These are phyloP conservation scores for Macrotis lagotis DNA, from an alignment of 2,113 vertebrate genomes.

Conservation along the genomic window DNA sequence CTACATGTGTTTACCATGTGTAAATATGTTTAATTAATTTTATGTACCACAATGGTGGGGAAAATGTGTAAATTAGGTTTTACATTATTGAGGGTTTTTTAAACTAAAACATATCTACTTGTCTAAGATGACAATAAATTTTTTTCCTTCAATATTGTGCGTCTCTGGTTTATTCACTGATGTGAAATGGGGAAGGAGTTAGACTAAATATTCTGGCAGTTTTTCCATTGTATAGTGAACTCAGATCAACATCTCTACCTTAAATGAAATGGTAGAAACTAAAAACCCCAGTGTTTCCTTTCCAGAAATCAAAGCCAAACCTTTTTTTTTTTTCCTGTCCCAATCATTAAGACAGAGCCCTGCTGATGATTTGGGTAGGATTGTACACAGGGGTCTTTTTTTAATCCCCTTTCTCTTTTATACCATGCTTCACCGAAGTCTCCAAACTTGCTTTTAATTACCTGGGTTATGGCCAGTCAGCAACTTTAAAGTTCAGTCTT, in stretches of 20 bases:
- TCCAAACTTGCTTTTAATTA: not conserved
- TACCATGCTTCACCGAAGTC: not conserved
- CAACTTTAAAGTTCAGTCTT: slow-evolving; percentile 16
- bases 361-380: not conserved
- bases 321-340: not conserved
- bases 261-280: not conserved
- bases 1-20: not conserved
- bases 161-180: not conserved
- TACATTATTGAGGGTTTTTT: not conserved
- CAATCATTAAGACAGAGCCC: not conserved
- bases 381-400: not conserved
- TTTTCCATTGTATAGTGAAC: not conserved
- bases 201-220: not conserved
- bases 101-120: not conserved
- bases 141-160: too few relatives aligned
- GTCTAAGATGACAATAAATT: not conserved
- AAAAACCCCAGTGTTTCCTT: not conserved
- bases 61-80: not conserved
- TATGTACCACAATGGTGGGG: not conserved
- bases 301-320: not conserved
- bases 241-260: not conserved
- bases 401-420: not conserved
- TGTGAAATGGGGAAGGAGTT: not conserved
- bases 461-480: slow-evolving; percentile 1
- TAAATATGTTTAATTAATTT: not conserved